These are phyloP conservation scores for Ypsolopha sequella DNA, from an alignment of 2,888 invertebrate species.

Conservation along the genomic window DNA sequence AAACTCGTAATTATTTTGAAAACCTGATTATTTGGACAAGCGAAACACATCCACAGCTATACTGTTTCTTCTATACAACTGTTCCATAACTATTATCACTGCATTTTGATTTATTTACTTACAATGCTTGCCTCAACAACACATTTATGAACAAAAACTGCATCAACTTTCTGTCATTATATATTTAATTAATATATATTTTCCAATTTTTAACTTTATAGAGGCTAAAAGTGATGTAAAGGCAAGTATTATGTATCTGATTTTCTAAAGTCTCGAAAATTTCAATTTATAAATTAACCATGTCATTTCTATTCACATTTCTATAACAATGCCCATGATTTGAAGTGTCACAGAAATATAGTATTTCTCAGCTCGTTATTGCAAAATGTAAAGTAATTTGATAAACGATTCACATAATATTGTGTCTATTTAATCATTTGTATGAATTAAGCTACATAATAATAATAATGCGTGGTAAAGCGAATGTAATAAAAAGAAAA, in stretches of 20 bases:
- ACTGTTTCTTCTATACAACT: constrained; percentile 2
- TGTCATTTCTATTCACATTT: constrained; percentile 21
- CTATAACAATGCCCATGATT: constrained; percentile 28
- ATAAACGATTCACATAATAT: not conserved
- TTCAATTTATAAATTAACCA: not conserved
- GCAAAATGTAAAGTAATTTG: not conserved
- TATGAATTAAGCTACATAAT: constrained; percentile 7
- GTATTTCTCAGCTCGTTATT: not conserved
- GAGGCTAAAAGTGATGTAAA: not conserved
- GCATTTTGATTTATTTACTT: not conserved
- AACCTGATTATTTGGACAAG: constrained; percentile 65
- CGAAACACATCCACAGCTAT: constrained; percentile 41
- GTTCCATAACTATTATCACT: not conserved
- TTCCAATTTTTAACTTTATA: too few relatives aligned
- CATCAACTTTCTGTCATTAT: too few relatives aligned
- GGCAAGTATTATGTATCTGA: not conserved
- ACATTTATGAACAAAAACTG: too few relatives aligned
- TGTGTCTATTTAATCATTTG: constrained; percentile 1
- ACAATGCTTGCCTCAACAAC: too few relatives aligned
- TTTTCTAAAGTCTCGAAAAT: too few relatives aligned
- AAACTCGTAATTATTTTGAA: constrained; percentile 50
- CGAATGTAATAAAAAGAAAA: constrained; percentile 21
- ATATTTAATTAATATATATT: too few relatives aligned
- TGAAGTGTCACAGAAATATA: constrained; percentile 3
- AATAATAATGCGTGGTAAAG: constrained; percentile 12